These are phyloP conservation scores for Pelagia noctiluca DNA, from an alignment of 30 jellyfish, hydroid and myxozoan genomes.

Conservation along the genomic window DNA sequence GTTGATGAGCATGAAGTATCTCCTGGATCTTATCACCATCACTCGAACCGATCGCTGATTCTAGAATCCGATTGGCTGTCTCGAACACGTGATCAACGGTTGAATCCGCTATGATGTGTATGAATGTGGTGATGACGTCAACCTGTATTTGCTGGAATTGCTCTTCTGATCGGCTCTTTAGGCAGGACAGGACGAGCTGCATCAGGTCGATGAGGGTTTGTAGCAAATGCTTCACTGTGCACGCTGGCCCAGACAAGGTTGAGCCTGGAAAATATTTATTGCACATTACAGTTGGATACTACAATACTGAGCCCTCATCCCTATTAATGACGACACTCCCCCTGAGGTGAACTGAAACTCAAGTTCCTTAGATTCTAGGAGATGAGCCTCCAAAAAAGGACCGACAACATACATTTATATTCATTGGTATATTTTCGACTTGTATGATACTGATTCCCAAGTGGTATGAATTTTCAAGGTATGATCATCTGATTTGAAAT, in stretches of 20 bases:
- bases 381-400: too few relatives aligned
- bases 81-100: constrained; percentile 59
- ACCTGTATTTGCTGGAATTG: constrained; percentile 54
- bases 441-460: too few relatives aligned
- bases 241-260: constrained; percentile 53
- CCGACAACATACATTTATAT: too few relatives aligned
- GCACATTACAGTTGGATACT: too few relatives aligned
- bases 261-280: constrained; percentile 21
- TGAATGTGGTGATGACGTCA: constrained; percentile 53
- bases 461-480: too few relatives aligned
- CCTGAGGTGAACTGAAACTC: too few relatives aligned
- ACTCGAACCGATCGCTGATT: constrained; percentile 56
- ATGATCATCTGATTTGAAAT: too few relatives aligned
- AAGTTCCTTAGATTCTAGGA: too few relatives aligned
- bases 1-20: constrained; percentile 64
- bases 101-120: constrained; percentile 45
- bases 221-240: constrained; percentile 55
- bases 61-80: constrained; percentile 53
- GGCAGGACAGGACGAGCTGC: constrained; percentile 49
- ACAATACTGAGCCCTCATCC: too few relatives aligned
- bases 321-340: too few relatives aligned
- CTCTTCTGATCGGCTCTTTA: constrained; percentile 33
- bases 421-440: too few relatives aligned
- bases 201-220: constrained; percentile 40
- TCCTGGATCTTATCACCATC: constrained; percentile 54